These are phyloP conservation scores for Heliconius congener DNA, from an alignment of 1,140 invertebrate species.

Conservation along the genomic window DNA sequence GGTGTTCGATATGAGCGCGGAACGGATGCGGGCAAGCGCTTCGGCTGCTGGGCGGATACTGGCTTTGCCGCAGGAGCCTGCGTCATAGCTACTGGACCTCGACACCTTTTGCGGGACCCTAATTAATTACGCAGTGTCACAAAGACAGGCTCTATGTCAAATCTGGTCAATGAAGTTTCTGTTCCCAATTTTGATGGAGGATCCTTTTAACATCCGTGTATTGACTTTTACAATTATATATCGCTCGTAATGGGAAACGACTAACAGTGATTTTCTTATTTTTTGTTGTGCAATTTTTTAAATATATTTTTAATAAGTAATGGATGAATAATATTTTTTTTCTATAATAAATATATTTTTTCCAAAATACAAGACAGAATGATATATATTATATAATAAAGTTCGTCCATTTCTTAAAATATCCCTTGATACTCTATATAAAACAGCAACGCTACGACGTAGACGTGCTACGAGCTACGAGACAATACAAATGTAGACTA, in stretches of 20 bases:
- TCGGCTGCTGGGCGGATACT: conserved; percentile 60
- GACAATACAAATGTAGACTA: conserved; percentile 22
- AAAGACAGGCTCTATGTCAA: conserved; percentile 56
- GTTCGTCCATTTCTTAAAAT: neutral
- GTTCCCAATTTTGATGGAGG: conserved; percentile 25
- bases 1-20: conserved; percentile 17
- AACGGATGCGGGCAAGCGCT: conserved; percentile 48
- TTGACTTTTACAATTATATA: neutral
- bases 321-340: too few species aligned
- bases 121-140: conserved; percentile 71
- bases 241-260: too few species aligned
- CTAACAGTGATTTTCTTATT: too few species aligned
- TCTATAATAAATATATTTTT: neutral
- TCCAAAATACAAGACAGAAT: neutral
- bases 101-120: conserved; percentile 72
- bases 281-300: neutral
- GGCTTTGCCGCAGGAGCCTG: conserved; percentile 71
- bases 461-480: conserved; percentile 18
- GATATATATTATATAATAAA: neutral
- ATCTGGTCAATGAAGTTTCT: conserved; percentile 44
- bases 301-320: neutral
- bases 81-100: conserved; percentile 68
- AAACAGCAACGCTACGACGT: conserved; percentile 10
- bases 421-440: neutral
- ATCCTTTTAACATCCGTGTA: neutral